Base-by-base conservation (phyloP, 2,888 invertebrate genomes). In the Macrophya alboannulata region DNA sequence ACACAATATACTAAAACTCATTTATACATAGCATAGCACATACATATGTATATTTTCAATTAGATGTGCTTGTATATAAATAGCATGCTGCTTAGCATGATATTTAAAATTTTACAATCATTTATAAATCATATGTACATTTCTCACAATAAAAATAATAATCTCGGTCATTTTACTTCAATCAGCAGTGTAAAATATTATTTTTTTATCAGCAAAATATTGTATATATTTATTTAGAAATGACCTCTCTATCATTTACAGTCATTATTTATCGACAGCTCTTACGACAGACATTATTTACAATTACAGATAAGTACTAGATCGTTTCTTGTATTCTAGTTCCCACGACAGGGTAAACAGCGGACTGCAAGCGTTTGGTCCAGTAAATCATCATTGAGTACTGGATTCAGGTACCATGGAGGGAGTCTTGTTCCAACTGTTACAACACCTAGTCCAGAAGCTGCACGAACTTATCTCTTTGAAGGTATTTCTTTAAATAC, bases 301-400 rank as follows among this genome's bases (percentile, higher is more conserved):
- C 12, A 25, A 9, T 76, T 15, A 25, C 37, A 37, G 31, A 40
- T 51, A 43, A 43, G 10, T 12, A 62, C 21, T 43, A 15, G n/a
- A 81, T 81, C 37, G 31, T 62, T 62, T 40, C 40, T 62, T 21
- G 12, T 43, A 81, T 81, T 62, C 15, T 92, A 96, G 96, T 96
- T 97, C 91, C 95, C 96, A 4, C 96, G 96, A 87, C 95, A 96
- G 87, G 95, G 96, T 2, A 98, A 98, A 92, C 96, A 96, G 88
- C 96, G 98, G 65, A 97, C 97, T 0, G 96, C 97, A 0, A 98
- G 98, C 92, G 96, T 98, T 84, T 99, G 98, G 96, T 98, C 98
- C 4, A 93, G 92, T 87, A 99, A 99, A 94, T 98, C 98, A 12
- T 97, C 98, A 0, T 93, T 98, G 76, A 97, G 97, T 92, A 97